Base-by-base conservation (phyloP, 2,113 vertebrate species). In the Tringa solitaria region DNA sequence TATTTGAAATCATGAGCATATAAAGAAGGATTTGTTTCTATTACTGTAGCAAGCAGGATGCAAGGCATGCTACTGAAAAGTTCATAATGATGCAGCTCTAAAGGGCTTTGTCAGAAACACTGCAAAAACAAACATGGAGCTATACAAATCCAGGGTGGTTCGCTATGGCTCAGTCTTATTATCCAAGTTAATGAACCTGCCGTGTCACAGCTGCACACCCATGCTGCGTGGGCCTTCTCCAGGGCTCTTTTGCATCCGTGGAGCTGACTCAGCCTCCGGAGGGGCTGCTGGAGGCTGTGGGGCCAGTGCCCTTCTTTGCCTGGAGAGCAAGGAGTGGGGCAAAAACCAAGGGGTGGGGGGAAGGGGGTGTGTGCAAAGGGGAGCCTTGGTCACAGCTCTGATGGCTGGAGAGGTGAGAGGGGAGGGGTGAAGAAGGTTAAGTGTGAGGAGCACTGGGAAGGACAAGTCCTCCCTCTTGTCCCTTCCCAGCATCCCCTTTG, bases 11-110 rank as follows among this genome's bases (percentile, higher is more conserved):
- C 78, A 45, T 28, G 35, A 96, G 33, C 23, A 7, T 72, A 85
- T 63, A 80, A 86, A 94, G 92, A 86, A 77, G 22, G 48, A 33
- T 79, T 87, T 95, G 65, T 96, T 93, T 83, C 94, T 95, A 84
- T 72, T 89, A 82, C 72, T 5, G 1, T 41, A 90, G 51, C 75
- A 93, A 96, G 78, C 80, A 92, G 93, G 94, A 87, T 86, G 67
- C 87, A 84, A 73, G 19, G 10, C 37, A 18, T 87, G 45, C 75
- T 86, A 93, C 90, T 46, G 90, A 88, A 81, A 89, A 67, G 35
- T 87, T 89, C 87, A 48, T 64, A 94, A 51, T 81, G 90, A 73
- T 65, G 87, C 87, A 96, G 89, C 81, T 87, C 8, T 83, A 73
- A 50, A 78, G 26, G 14, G 35, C 24, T 87, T 92, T 90, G 43